These are phyloP conservation scores for Actinemys pallida DNA, from an alignment of 2,113 vertebrate genomes.

Conservation along the genomic window DNA sequence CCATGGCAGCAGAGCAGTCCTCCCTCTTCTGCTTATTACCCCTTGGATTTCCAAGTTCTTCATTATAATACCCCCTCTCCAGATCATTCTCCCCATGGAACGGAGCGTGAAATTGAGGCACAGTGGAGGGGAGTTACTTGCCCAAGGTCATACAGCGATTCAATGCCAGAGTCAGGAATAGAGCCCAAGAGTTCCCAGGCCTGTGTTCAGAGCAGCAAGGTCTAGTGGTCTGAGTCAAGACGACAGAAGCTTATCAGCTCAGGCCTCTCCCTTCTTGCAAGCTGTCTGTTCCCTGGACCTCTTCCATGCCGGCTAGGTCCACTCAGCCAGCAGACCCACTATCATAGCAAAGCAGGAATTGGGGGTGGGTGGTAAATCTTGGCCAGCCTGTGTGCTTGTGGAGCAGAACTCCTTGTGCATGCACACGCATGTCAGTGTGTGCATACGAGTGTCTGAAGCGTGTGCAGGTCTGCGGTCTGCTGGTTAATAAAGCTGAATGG, in stretches of 20 bases:
- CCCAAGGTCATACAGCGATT: not conserved
- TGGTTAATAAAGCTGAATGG: not conserved
- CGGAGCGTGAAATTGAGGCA: not conserved
- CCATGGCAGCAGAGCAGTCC: not conserved
- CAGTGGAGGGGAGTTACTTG: not conserved
- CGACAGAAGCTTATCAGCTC: constrained; percentile 4
- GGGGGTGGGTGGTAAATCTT: constrained; percentile 14
- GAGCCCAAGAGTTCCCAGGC: not conserved
- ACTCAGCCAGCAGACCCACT: not conserved
- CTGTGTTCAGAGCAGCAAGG: not conserved
- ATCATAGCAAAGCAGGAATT: not conserved
- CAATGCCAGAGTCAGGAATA: accelerated
- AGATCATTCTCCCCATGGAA: not conserved
- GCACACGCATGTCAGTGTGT: accelerated
- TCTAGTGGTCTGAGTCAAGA: not conserved
- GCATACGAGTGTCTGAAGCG: not conserved
- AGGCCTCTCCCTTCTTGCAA: not conserved
- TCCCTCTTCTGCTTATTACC: not conserved
- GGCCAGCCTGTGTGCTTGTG: not conserved
- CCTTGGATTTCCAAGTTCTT: not conserved
- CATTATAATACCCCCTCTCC: accelerated
- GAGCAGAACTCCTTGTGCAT: not conserved
- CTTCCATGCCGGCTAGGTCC: constrained; percentile 7
- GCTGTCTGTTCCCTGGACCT: constrained; percentile 36
- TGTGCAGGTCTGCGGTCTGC: constrained; percentile 28